phyloP scores from a whole-genome alignment of 2,113 vertebrate genomes.

The Muntiacus reevesi region DNA sequence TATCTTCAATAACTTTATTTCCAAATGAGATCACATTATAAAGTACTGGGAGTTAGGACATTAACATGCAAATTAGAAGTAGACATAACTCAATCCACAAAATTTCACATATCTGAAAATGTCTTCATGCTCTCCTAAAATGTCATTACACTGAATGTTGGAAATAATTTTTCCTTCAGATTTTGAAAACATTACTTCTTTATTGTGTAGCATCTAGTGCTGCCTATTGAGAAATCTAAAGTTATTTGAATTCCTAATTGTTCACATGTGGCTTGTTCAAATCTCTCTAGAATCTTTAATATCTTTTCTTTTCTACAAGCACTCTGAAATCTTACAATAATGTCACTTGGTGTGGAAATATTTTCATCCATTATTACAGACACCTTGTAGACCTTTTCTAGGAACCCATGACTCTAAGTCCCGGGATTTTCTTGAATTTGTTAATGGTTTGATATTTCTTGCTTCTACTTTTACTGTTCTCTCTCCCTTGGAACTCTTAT shows the following conservation, averaged over 20 bases:
- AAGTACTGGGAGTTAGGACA: neutral
- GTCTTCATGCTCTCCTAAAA: neutral
- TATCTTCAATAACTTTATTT: neutral
- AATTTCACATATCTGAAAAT: neutral
- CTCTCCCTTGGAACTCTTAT: neutral
- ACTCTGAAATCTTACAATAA: neutral
- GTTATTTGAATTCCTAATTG: neutral
- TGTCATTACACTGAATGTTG: neutral
- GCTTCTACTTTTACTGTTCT: neutral
- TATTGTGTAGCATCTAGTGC: neutral
- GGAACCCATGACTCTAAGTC: neutral
- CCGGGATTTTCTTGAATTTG: neutral
- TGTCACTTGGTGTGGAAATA: neutral
- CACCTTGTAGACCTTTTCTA: neutral
- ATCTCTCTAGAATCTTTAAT: neutral
- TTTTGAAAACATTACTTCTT: neutral
- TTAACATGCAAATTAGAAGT: neutral
- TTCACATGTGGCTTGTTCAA: neutral
- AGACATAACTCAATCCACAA: neutral
- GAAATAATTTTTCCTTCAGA: constrained; percentile 24
- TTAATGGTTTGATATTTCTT: neutral
- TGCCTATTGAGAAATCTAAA: neutral
- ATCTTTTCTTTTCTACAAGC: neutral
- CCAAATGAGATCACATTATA: neutral
- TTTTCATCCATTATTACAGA: neutral